phyloP scores from a whole-genome alignment of 2,797 vertebrate species.

The Gallirallus australis region DNA sequence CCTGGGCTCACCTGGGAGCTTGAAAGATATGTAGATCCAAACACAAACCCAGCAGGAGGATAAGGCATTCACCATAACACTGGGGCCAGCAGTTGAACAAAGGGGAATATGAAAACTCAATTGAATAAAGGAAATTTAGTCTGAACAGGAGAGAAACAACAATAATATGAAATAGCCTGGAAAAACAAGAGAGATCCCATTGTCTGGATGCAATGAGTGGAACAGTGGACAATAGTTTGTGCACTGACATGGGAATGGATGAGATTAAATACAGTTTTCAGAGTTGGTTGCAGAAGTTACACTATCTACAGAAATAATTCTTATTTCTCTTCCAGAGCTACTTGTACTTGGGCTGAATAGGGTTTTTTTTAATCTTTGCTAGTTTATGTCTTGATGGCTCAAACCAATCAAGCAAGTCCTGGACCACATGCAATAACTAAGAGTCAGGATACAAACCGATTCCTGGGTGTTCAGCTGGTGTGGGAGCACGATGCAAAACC shows the following conservation, averaged over 20 bases:
- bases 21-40: fast-evolving
- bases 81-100: background rate
- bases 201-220: background rate
- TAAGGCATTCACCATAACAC: background rate
- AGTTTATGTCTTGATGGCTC: background rate
- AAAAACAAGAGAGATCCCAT: background rate
- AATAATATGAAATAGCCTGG: background rate
- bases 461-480: background rate
- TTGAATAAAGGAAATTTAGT: background rate
- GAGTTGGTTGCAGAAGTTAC: background rate
- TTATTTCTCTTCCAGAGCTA: background rate
- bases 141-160: background rate
- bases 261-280: background rate
- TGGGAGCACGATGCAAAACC: background rate
- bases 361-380: background rate
- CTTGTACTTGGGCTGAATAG: background rate
- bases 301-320: background rate
- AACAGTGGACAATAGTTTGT: background rate
- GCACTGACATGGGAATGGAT: background rate
- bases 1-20: background rate
- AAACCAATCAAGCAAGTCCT: background rate
- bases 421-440: too few relatives aligned
- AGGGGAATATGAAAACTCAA: background rate
- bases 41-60: background rate
- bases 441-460: background rate